Conservation (phyloP, 2,888 invertebrate species). For the Balanococcus diminutus region DNA sequence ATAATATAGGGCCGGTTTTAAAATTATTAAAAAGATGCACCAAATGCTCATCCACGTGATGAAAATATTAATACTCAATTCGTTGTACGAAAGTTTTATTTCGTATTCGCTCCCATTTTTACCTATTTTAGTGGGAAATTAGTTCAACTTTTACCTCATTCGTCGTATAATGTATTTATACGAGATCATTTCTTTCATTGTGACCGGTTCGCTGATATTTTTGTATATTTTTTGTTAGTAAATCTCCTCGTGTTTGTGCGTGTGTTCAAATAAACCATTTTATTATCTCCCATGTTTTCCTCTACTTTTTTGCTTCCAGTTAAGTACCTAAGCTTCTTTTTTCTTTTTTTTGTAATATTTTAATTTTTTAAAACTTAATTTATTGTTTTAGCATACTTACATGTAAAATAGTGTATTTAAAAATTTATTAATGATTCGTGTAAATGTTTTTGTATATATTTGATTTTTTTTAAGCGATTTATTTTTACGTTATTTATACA, state of each 20-base stretch:
- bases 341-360: not conserved
- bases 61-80: not conserved
- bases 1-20: slow-evolving; percentile 87
- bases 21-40: slow-evolving; percentile 83
- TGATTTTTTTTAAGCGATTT: not conserved
- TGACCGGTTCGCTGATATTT: not conserved
- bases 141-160: too few relatives aligned
- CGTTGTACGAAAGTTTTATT: not conserved
- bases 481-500: slow-evolving; percentile 18
- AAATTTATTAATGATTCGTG: not conserved
- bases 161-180: not conserved
- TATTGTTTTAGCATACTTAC: not conserved
- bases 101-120: not conserved
- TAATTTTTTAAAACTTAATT: not conserved
- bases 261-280: not conserved
- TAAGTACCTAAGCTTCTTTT: not conserved
- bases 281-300: not conserved
- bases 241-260: not conserved
- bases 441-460: not conserved
- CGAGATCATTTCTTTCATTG: not conserved
- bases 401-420: not conserved
- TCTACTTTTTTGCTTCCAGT: not conserved
- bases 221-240: not conserved
- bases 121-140: too few relatives aligned
- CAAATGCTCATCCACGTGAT: slow-evolving; percentile 62